phyloP scores from a whole-genome alignment of 2,797 vertebrate species.

The Molossus alvarezi region DNA sequence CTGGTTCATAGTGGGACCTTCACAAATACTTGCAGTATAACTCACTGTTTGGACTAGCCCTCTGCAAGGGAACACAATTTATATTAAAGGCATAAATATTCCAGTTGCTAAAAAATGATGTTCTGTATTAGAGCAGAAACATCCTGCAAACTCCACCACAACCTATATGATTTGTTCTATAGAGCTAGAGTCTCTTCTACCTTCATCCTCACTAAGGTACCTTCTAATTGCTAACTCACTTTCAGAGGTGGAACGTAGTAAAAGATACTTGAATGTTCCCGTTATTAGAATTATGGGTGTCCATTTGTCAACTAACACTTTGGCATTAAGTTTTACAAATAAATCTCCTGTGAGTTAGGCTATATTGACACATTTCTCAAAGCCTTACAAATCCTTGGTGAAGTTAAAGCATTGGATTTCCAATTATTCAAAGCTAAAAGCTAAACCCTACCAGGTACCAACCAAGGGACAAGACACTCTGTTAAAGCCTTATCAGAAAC shows the following conservation, averaged over 20 bases:
- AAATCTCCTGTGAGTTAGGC: background rate
- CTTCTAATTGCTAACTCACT: background rate
- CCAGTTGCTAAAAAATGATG: background rate
- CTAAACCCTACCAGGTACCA: background rate
- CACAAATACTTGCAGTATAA: background rate
- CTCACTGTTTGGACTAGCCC: background rate
- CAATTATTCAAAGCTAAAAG: background rate
- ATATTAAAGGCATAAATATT: background rate
- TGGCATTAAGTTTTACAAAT: background rate
- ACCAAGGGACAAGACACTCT: background rate
- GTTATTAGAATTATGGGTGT: background rate
- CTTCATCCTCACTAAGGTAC: background rate
- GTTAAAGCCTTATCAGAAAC: background rate
- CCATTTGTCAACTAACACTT: background rate
- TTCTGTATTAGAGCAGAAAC: constrained; percentile 1
- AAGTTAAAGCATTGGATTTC: background rate
- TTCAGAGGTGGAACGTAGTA: background rate
- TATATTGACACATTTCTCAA: background rate
- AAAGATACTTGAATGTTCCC: background rate
- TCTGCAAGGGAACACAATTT: background rate
- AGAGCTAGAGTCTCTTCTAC: background rate
- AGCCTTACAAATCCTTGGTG: background rate
- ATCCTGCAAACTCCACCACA: background rate
- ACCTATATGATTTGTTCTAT: background rate
- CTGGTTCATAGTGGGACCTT: background rate